Base-by-base conservation (phyloP, 2,113 vertebrate species). In the Plecturocebus donacophilus region DNA sequence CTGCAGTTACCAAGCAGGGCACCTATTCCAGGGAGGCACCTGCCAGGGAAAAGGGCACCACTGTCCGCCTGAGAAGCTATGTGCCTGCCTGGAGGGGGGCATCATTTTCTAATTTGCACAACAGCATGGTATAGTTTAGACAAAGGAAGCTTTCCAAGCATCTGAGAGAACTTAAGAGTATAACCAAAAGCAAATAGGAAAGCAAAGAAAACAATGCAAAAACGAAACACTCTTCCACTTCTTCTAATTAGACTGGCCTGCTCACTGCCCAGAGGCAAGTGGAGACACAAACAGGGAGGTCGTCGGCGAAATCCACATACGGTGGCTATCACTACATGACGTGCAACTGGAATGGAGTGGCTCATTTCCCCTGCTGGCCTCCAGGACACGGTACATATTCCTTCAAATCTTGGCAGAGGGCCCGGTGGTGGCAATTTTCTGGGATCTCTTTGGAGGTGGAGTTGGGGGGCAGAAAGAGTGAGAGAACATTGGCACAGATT, bases 251-350 rank as follows among this genome's bases (percentile, higher is more conserved):
- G 16, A 66, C 49, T 20, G 35, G 77, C 1, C 45, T 58, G 27
- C 49, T 58, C 14, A 3, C 45, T 9, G 68, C 38, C 90, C 77
- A 56, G 20, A 89, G 11, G 21, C 68, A 23, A 25, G 13, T 3
- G 32, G 61, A 85, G 64, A 45, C 35, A 7, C 45, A 49, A 17
- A 71, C 11, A 11, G 0, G 6, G 8, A 27, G 56, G 38, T 49
- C 0, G 0, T 64, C 52, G 0, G 0, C 13, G 3, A 12, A 61
- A 17, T 52, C 73, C 7, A 1, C 7, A 19, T 1, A 2, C 1
- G 0, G 45, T 35, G 27, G 40, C 89, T 47, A 1, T 30, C 8
- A 1, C 81, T 8, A 27, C 40, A 4, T 12, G 27, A 52, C 2
- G 0, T 3, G 27, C n/a, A 11, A 2, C 40, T 54, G n/a, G 87